A percentile compares a stretch with the other conserved stretches of the same genome.
phyloP scores from a whole-genome alignment of 2,113 vertebrate species.

The Carassius gibelio region DNA sequence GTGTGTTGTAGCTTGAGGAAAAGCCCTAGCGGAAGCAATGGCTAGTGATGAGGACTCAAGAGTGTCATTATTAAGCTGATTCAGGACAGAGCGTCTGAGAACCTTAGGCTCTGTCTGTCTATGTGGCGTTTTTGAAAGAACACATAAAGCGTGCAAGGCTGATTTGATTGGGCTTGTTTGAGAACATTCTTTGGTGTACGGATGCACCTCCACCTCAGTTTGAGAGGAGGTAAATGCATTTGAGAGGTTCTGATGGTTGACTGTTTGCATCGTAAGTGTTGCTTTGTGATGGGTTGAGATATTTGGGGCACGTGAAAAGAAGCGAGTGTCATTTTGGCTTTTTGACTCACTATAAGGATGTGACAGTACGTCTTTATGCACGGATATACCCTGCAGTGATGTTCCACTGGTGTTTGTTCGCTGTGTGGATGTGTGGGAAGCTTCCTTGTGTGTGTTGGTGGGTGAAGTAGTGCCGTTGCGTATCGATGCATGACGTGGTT shows the following conservation, averaged over 20 bases:
- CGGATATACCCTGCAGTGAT: constrained; percentile 10
- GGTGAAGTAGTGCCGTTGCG: not conserved
- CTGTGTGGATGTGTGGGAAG: not conserved
- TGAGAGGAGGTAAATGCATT: constrained; percentile 40
- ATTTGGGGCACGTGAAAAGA: constrained; percentile 16
- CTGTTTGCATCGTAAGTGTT: not conserved
- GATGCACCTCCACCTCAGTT: constrained; percentile 36
- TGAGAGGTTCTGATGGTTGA: constrained; percentile 32
- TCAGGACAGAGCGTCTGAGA: constrained; percentile 27
- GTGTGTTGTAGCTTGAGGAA: not conserved
- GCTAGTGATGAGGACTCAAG: constrained; percentile 27
- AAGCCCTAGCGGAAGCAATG: not conserved
- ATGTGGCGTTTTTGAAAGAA: not conserved
- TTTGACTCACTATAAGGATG: constrained; percentile 17
- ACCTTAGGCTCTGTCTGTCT: constrained; percentile 13
- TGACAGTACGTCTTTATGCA: constrained; percentile 3
- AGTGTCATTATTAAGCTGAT: constrained; percentile 32
- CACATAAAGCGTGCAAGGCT: not conserved
- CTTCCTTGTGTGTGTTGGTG: not conserved
- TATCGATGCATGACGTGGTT: not conserved
- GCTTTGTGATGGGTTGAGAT: constrained; percentile 23
- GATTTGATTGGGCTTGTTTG: constrained; percentile 5
- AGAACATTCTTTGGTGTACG: not conserved
- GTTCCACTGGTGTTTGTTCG: not conserved
- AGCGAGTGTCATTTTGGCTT: constrained; percentile 28